Percentiles rank a stretch among this genome's conserved stretches.
Evolutionary conservation across 2,797 vertebrate species (phyloP).

Genomic region (Dendrocincla fuliginosa): DNA sequence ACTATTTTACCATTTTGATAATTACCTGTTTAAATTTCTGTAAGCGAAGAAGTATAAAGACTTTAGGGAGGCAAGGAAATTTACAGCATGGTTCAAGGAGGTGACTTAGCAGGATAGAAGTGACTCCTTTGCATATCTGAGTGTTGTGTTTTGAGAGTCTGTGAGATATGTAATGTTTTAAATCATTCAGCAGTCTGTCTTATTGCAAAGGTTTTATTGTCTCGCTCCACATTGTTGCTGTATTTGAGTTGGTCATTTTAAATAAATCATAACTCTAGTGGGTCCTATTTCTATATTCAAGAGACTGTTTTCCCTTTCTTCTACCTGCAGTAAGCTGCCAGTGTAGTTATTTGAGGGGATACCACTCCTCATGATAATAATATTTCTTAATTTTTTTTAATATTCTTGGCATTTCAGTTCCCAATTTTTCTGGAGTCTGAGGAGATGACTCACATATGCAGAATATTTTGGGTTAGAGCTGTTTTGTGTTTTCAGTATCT

Average conservation of each 20-base stretch:
- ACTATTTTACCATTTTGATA: conserved; percentile 13
- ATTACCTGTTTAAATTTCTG: conserved; percentile 20
- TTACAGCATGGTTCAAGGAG: neutral
- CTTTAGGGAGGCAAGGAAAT: neutral
- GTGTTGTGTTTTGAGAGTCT: neutral
- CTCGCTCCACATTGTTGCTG: neutral
- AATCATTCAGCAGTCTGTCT: neutral
- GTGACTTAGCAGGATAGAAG: conserved; percentile 1
- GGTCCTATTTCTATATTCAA: neutral
- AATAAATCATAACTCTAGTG: neutral
- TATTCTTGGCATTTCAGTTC: neutral
- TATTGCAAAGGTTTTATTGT: neutral
- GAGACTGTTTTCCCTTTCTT: neutral
- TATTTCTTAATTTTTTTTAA: neutral
- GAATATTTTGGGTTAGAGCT: neutral
- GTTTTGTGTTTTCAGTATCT: neutral
- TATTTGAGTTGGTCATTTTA: neutral
- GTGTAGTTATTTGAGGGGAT: neutral
- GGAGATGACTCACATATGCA: neutral
- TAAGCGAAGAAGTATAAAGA: neutral
- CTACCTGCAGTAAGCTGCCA: neutral
- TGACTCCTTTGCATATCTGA: neutral
- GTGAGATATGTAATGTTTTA: neutral
- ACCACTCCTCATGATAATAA: neutral
- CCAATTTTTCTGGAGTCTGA: neutral